Evolutionary conservation across 2,113 vertebrate species (phyloP), one percentile per base, ranked within the genome.

Genomic region (Dasyprocta punctata): DNA sequence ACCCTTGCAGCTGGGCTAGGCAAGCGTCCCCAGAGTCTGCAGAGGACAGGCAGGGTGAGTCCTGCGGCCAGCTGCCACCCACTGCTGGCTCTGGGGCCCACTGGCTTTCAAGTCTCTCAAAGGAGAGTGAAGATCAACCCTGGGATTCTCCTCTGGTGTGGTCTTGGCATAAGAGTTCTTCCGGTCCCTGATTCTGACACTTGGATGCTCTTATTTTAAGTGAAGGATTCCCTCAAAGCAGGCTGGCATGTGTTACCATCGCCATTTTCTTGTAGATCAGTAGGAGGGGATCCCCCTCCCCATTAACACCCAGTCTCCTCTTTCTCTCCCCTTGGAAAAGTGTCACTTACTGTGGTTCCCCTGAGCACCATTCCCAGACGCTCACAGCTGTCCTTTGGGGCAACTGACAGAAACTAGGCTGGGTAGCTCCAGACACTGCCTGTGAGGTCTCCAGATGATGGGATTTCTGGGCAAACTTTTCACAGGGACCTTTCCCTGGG

Each of bases 401-500:
- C 94, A 84, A 33, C 96, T 97, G 78, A 28, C 3, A 38, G 38
- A 93, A 86, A 89, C 93, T 95, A 95, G 30, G 16, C 5, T 26
- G 78, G 20, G 73, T 65, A 54, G 20, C 17, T 44, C 93, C 33
- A 81, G 38, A n/a, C 0, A 5, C 1, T 16, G 33, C 93, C 26
- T 90, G 41, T 14, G 96, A 11, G 47, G n/a, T 92, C 96, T 94
- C 96, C 75, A 91, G 82, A 96, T 36, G 90, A 94, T 28, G 26
- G 49, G 9, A 60, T 4, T 14, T 86, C 47, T 1, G 20, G 30
- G 86, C 0, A 22, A 26, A 36, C 1, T 67, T 84, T 38, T 54
- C 17, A 36, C 73, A 3, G 17, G 9, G 28, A 81, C 26, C 49
- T 61, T 61, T 24, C 61, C 26, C 41, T 22, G 36, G 83, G 10